Conservation (phyloP, 2,797 vertebrate genomes). For the Argya squamiceps region DNA sequence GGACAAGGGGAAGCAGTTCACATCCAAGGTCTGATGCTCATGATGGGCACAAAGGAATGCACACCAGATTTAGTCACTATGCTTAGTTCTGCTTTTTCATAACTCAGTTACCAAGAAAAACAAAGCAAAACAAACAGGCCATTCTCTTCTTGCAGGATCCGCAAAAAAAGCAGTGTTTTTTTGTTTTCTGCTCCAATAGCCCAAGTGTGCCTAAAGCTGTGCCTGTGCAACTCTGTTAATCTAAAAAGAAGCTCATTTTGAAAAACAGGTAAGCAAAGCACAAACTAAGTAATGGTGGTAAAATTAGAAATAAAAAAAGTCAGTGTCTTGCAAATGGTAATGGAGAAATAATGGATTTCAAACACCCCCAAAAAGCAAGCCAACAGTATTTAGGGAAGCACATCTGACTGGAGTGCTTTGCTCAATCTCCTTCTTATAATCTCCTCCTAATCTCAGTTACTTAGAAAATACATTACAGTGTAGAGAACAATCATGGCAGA, state of each 20-base stretch:
- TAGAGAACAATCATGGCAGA: not conserved
- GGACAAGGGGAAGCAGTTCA: conserved; percentile 10
- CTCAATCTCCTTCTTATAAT: not conserved
- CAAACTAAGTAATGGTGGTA: not conserved
- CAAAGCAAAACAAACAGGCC: conserved; percentile 11
- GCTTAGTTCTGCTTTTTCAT: conserved; percentile 28
- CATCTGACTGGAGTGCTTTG: not conserved
- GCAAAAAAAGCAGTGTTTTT: not conserved
- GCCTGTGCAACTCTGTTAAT: not conserved
- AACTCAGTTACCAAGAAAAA: conserved; percentile 56
- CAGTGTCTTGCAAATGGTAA: not conserved
- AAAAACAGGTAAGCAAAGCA: conserved; percentile 3
- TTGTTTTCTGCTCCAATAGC: conserved; percentile 32
- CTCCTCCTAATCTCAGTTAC: too few species aligned
- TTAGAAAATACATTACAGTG: not conserved
- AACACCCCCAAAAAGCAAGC: not conserved
- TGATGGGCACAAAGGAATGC: not conserved
- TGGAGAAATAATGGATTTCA: not conserved
- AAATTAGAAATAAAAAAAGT: not conserved
- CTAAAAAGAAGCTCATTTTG: not conserved
- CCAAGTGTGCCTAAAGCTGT: conserved; percentile 1
- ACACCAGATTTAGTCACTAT: conserved; percentile 25
- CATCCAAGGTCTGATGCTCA: conserved; percentile 19
- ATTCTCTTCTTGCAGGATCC: conserved; percentile 15
- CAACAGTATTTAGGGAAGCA: not conserved